Evolutionary conservation across 2,888 invertebrate species (phyloP).

Genomic region (Hemaris fuciformis): DNA sequence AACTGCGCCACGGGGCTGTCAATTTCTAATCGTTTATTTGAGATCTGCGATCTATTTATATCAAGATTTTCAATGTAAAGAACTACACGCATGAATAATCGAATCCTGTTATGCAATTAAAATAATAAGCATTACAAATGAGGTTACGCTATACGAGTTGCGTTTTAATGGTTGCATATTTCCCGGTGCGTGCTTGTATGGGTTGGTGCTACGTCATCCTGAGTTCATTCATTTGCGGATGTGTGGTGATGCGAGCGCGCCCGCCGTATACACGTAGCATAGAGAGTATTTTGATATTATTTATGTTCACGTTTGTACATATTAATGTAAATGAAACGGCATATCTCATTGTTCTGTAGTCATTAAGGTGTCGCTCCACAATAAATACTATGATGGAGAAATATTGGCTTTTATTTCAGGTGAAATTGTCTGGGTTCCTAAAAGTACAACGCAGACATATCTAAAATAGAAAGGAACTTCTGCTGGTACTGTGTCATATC

Average conservation of each 20-base stretch:
- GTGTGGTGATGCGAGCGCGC: conserved; percentile 28
- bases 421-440: background rate
- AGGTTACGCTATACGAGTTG: background rate
- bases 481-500: too few species aligned
- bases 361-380: conserved; percentile 59
- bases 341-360: conserved; percentile 78
- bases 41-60: too few species aligned
- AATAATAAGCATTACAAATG: background rate
- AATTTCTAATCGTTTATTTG: background rate
- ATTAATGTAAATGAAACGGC: conserved; percentile 68
- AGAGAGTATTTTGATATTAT: conserved; percentile 78
- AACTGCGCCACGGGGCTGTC: too few species aligned
- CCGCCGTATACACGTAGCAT: conserved; percentile 35
- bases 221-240: conserved; percentile 51
- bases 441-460: background rate
- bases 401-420: conserved; percentile 49
- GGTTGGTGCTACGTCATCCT: conserved; percentile 58
- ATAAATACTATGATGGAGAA: conserved; percentile 70
- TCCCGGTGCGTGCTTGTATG: background rate
- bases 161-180: background rate
- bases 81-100: too few species aligned
- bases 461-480: too few species aligned
- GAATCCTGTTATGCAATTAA: background rate
- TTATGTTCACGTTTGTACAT: conserved; percentile 79
- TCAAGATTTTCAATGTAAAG: too few species aligned